phyloP scores from a whole-genome alignment of 2,113 vertebrate genomes.

The Pogona vitticeps region DNA sequence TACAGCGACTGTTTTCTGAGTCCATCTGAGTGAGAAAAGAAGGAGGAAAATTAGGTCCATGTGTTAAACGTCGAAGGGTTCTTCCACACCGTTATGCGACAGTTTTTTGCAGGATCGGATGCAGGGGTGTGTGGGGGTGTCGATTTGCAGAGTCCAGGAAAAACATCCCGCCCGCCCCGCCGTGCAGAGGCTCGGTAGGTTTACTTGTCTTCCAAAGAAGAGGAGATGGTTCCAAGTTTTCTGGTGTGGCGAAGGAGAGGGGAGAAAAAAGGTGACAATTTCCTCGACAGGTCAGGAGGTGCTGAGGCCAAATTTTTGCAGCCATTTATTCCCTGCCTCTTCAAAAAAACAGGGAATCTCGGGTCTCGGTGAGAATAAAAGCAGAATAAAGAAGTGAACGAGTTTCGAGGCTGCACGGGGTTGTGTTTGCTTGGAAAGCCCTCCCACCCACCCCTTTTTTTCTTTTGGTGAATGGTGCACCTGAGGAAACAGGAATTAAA shows the following conservation, averaged over 20 bases:
- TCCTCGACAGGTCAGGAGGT: constrained; percentile 1
- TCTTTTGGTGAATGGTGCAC: neutral
- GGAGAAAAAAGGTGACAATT: neutral
- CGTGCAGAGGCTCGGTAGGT: neutral
- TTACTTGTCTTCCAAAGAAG: constrained; percentile 23
- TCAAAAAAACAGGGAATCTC: constrained; percentile 28
- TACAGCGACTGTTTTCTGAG: constrained; percentile 19
- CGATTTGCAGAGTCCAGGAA: no score
- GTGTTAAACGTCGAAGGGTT: no score
- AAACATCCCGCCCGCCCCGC: no score
- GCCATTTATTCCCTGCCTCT: neutral
- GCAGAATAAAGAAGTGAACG: neutral
- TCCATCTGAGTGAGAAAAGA: constrained; percentile 7
- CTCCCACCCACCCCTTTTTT: no score
- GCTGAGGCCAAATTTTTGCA: constrained; percentile 32
- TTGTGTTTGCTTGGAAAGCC: no score
- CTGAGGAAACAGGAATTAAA: neutral
- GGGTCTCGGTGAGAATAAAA: constrained; percentile 15
- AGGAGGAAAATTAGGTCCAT: no score
- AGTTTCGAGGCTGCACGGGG: no score
- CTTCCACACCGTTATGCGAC: no score
- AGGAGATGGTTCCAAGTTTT: neutral
- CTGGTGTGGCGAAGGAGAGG: no score
- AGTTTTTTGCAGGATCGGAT: no score
- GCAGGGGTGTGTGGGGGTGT: no score